Evolutionary conservation across 2,113 vertebrate species (phyloP).

Genomic region (Ranitomeya variabilis): DNA sequence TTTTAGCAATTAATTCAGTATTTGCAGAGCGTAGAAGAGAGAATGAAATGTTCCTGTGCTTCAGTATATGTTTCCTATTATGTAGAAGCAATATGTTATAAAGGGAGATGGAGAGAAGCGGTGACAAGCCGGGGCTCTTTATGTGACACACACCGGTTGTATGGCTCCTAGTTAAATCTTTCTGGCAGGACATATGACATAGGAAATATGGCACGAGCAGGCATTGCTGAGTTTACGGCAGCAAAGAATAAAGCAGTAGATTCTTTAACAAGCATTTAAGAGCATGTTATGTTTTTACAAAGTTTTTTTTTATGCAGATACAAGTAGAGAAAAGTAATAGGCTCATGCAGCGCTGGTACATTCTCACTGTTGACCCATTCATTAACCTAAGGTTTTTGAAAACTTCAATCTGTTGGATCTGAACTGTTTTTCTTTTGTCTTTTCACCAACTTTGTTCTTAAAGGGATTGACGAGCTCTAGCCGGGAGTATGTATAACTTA

Average conservation of each 20-base stretch:
- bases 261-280: not conserved
- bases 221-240: constrained; percentile 53
- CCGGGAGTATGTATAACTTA: too few relatives aligned
- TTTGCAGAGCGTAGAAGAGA: not conserved
- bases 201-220: constrained; percentile 52
- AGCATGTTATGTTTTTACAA: not conserved
- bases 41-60: not conserved
- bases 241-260: constrained; percentile 53
- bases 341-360: not conserved
- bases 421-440: not conserved
- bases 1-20: not conserved
- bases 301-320: not conserved
- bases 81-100: not conserved
- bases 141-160: constrained; percentile 56
- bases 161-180: constrained; percentile 59
- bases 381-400: not conserved
- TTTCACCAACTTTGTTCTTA: not conserved
- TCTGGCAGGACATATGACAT: constrained; percentile 59
- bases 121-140: not conserved
- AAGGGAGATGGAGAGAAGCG: constrained; percentile 46
- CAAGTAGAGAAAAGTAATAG: not conserved
- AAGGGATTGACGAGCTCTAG: too few relatives aligned
- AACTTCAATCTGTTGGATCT: not conserved
- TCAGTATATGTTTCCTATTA: not conserved
- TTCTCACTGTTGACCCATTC: not conserved